Base-by-base conservation (phyloP, 2,797 vertebrate genomes). In the Sebastes matsubarae region DNA sequence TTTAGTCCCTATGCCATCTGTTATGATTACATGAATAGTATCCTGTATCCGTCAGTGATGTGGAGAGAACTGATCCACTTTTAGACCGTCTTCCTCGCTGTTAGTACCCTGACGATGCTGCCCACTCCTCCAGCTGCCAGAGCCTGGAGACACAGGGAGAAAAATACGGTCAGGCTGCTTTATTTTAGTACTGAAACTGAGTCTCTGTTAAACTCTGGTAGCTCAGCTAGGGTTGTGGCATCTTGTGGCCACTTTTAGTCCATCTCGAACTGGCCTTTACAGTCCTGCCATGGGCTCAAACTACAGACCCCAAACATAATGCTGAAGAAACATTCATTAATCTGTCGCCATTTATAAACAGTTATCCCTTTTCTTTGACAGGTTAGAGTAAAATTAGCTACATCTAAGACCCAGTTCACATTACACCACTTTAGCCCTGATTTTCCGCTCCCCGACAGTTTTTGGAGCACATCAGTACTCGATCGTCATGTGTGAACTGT, bases 41-140 rank as follows among this genome's bases (percentile, higher is more conserved):
- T 58, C 34, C 32, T 38, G 85, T 90, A 86, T 88, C 60, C 25
- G 80, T 54, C 64, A 7, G 66, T 38, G 74, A 86, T 36, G 54
- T 79, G 81, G 76, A 77, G 57, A 64, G 65, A 78, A 88, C 30
- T 81, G 72, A 50, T 79, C 67, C 70, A 42, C 32, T 63, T 80
- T 96, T 94, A 99, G 87, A 99, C 98, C 0, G 98, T 99, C 93
- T 99, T 99, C 90, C 99, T 97, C 32, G 99, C 98, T 4, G 98
- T 99, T 90, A 99, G 93, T 52, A 99, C 98, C 1, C 99, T 95
- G 67, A 99, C 97, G 4, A 99, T 99, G 91, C 97, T 97, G 60
- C 99, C 99, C 4, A 99, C 97, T 66, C 98, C 99, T 83, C 98
- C 99, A 4, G 96, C 97, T 86, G 98, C 97, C 80, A 99, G 96